Evolutionary conservation across 2,113 vertebrate genomes (phyloP), one percentile per base, ranked within the genome.

Genomic region (Grallaria varia): DNA sequence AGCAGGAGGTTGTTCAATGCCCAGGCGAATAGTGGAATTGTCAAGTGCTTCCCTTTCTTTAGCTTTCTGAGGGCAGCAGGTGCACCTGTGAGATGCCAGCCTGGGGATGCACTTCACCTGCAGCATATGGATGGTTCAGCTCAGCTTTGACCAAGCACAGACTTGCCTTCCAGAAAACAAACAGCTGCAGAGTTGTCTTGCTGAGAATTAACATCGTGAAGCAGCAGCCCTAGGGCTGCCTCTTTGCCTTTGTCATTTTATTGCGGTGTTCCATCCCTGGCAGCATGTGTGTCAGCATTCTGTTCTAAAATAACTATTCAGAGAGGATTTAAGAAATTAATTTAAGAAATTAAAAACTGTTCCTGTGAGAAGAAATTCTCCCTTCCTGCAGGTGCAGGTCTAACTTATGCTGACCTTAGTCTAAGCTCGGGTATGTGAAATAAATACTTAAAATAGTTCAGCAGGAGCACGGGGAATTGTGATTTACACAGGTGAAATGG

Each of bases 241-340:
- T 64, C 19, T 71, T 74, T 2, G 8, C 22, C 7, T 33, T 14
- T 42, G 35, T 33, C 2, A 14, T 71, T 87, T 35, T 59, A 14
- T 49, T 8, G 2, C 50, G 52, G 5, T n/a, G 22, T 67, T 74
- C 50, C 0, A 1, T 3, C 58, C 23, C 22, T 10, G 23, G 58
- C n/a, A 47, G 21, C 10, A 47, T 10, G 2, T 23, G 33, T 35
- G 14, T 30, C 31, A 80, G 25, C 30, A 12, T 73, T 69, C 10
- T 50, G 10, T 73, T 69, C 10, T 50, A 17, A 78, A 89, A 25
- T 39, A 39, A 56, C 13, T 53, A 1, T 50, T 55, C 60, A 47
- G 45, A 42, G 45, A 66, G 13, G 30, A 15, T 45, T 86, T 44
- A 35, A 66, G 37, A 95, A 69, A 58, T 64, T n/a, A n/a, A n/a